Base-by-base conservation (phyloP, 2,113 vertebrate species). In the Phoxinus phoxinus region DNA sequence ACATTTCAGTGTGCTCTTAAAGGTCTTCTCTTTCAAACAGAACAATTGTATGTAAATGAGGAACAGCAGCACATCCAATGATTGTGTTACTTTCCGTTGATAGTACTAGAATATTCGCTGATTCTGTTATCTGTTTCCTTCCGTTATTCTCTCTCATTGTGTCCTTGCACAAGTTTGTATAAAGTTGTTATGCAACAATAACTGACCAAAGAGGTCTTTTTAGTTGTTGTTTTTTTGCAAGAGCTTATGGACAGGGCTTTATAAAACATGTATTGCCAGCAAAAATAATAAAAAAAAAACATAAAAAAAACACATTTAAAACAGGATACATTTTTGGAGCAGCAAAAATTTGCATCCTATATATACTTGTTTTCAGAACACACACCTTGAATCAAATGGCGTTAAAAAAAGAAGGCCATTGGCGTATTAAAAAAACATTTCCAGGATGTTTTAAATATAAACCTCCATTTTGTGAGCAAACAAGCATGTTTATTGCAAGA, bases 171-270 rank as follows among this genome's bases (percentile, higher is more conserved):
- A 59, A 79, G 53, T 79, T 35, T 41, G 21, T 59, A 17, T n/a
- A 79, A 59, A 58, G 51, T 37, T 58, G 27, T 56, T 35, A 56
- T 76, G 75, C 10, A 58, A 78, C 59, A 53, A 78, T 37, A 59
- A 59, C 23, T 5, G 53, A 78, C 21, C 11, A 41, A 44, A 58
- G 76, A 37, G 73, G n/a, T 27, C 8, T 51, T 46, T 25, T 46
- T 11, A n/a, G n/a, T 44, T 11, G 5, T 35, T 69, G 37, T 11
- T 37, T 71, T 71, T 32, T 9, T 32, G 73, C 6, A 51, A 51
- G 27, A 71, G 15, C 32, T 78, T 37, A 37, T 78, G 30, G 19
- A 35, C 17, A 77, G 32, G 11, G 30, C 53, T 58, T 78, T 37
- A 37, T 59, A 37, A 78, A 78, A 59, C 5, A 37, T 37, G 61